Evolutionary conservation across 2,888 invertebrate species (phyloP), one percentile per base, ranked within the genome.

Genomic region (Sepioteuthis lessoniana): DNA sequence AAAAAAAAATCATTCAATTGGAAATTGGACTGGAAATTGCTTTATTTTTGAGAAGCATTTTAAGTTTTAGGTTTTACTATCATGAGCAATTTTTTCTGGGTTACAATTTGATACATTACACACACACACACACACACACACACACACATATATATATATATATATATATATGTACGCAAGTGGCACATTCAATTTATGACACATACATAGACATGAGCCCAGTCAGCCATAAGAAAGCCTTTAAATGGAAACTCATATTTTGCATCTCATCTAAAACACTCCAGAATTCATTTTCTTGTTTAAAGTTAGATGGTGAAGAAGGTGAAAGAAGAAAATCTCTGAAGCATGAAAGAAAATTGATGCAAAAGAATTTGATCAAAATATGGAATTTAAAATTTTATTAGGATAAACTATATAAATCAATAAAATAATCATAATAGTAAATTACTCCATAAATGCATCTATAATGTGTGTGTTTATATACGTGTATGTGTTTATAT

Each of bases 331-430:
- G 76, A n/a, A 76, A 76, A 76, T 76, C 76, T 35, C 4, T 13
- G n/a, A 76, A n/a, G 76, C 76, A 19, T 76, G 76, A 76, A n/a
- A 16, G 76, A 76, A 76, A 76, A 76, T 76, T 76, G 76, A 76
- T 76, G 16, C 19, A n/a, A 76, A 35, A 76, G 76, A 76, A 35
- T 76, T 76, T 76, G 76, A 76, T 76, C 76, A n/a, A 76, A 76
- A 76, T 76, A 76, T 76, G 76, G 35, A 76, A 76, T 76, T 76
- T 76, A 16, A 76, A 76, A 76, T 76, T 76, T 76, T 76, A 76
- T 76, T 76, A 35, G 76, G 76, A 76, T 76, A 76, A 76, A 76
- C 76, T 35, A 76, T 35, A 76, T 35, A 76, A 76, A 76, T 76
- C 76, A 76, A 76, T 76, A 76, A 76, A n/a, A 76, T 16, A 76